These are phyloP conservation scores for Drosophila barbarae DNA, from an alignment of 2,888 invertebrate species.

Conservation along the genomic window DNA sequence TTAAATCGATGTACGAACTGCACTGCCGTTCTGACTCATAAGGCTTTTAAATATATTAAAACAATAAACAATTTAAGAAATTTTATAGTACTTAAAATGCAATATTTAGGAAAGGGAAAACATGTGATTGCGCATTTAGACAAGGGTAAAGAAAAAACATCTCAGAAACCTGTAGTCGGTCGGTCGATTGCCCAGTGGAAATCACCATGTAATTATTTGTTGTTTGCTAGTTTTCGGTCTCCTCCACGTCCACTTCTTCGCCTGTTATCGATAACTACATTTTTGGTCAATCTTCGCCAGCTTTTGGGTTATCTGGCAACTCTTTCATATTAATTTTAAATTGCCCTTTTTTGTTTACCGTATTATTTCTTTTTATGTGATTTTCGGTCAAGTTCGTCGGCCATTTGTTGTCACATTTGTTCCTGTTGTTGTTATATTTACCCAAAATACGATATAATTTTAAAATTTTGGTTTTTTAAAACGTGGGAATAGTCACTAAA, in stretches of 20 bases:
- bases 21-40: slow-evolving; percentile 57
- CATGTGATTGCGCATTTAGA: too few relatives aligned
- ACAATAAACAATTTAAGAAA: slow-evolving; percentile 38
- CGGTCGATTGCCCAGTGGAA: neutral
- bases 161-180: neutral
- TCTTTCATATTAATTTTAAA: neutral
- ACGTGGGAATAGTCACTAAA: slow-evolving; percentile 14
- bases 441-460: slow-evolving; percentile 45
- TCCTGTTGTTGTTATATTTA: slow-evolving; percentile 36
- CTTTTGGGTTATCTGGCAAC: slow-evolving; percentile 13
- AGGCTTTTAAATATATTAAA: slow-evolving; percentile 52
- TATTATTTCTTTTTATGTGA: neutral
- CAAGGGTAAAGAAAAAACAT: slow-evolving; percentile 12
- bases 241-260: neutral
- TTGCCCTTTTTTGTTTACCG: neutral
- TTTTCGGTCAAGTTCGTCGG: neutral
- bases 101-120: neutral
- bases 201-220: neutral
- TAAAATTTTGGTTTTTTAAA: slow-evolving; percentile 55
- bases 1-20: slow-evolving; percentile 32
- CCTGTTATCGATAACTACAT: slow-evolving; percentile 20
- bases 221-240: slow-evolving; percentile 10
- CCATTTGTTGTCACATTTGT: slow-evolving; percentile 39
- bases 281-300: neutral
- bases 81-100: slow-evolving; percentile 32